phyloP scores from a whole-genome alignment of 53 echinoderm and acorn worm species.

The Mesocentrotus franciscanus region DNA sequence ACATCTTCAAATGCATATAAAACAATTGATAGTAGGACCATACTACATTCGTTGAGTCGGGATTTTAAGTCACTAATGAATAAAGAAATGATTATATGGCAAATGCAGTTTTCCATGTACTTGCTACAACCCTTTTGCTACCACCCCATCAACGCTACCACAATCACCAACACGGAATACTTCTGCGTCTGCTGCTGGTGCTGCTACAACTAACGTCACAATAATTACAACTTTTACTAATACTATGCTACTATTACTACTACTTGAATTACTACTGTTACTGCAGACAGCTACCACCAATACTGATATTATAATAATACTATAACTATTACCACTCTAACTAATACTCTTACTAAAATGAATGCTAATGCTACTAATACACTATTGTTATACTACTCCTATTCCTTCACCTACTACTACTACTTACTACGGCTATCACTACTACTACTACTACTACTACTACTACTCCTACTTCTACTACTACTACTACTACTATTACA shows the following conservation, averaged over 20 bases:
- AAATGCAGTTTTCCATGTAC: too few species aligned
- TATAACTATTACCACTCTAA: background rate
- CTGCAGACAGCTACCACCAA: background rate
- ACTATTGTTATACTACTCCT: background rate
- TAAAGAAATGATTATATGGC: too few species aligned
- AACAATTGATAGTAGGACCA: too few species aligned
- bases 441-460: background rate
- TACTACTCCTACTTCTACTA: background rate
- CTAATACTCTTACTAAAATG: background rate
- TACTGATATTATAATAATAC: background rate
- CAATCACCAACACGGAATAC: background rate
- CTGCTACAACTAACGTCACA: background rate
- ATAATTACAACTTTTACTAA: background rate
- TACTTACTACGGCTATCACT: background rate
- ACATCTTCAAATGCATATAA: too few species aligned
- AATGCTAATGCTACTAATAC: background rate
- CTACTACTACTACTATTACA: slow-evolving; percentile 34
- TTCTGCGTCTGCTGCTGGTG: background rate
- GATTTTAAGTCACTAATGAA: too few species aligned
- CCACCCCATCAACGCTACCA: background rate
- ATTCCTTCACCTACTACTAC: slow-evolving; percentile 26
- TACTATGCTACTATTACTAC: background rate
- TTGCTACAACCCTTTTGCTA: too few species aligned
- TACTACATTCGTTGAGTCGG: too few species aligned
- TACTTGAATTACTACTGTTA: background rate